Conservation (phyloP, 2,888 invertebrate species). For the Deilephila porcellus region DNA sequence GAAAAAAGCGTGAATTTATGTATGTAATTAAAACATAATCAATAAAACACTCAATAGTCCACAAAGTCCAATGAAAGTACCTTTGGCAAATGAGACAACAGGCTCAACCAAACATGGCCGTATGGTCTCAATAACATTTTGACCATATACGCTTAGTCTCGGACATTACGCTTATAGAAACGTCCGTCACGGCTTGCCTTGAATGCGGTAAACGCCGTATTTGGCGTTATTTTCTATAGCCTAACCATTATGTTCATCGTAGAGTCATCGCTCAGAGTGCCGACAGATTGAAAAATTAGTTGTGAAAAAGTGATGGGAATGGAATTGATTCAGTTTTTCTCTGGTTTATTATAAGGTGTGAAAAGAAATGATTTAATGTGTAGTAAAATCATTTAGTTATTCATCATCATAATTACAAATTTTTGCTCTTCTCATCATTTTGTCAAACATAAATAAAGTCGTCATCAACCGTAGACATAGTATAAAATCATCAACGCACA, state of each 20-base stretch:
- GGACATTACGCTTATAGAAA: conserved; percentile 26
- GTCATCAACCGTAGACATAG: too few species aligned
- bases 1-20: too few species aligned
- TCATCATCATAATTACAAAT: too few species aligned
- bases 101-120: not conserved
- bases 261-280: not conserved
- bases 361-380: too few species aligned
- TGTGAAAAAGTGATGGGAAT: not conserved
- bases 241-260: not conserved
- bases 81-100: conserved; percentile 26
- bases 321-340: too few species aligned
- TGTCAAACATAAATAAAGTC: too few species aligned
- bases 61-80: not conserved
- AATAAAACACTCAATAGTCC: not conserved
- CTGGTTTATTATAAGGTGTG: too few species aligned
- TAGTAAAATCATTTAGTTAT: too few species aligned
- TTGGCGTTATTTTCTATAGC: conserved; percentile 23
- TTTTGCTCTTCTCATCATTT: too few species aligned
- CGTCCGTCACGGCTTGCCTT: conserved; percentile 29
- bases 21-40: not conserved
- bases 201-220: conserved; percentile 24
- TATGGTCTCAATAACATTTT: conserved; percentile 22
- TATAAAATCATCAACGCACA: too few species aligned
- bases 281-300: conserved; percentile 1
- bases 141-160: conserved; percentile 24